Base-by-base conservation (phyloP, 2,888 invertebrate genomes). In the Drosophila eohydei region DNA sequence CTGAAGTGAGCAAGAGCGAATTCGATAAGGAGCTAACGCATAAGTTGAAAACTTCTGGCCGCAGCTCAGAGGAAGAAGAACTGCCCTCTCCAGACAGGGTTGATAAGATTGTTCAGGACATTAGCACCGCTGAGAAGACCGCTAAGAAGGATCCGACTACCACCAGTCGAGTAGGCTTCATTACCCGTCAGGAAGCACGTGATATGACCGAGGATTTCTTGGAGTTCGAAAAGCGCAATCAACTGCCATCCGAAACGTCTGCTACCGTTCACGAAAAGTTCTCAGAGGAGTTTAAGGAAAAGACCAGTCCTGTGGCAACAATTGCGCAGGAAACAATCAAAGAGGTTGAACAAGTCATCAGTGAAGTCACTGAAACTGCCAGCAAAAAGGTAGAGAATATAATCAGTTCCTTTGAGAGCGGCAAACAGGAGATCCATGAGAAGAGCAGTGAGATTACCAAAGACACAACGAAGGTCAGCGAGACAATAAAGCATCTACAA, bases 11-110 rank as follows among this genome's bases (percentile, higher is more conserved):
- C 59, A 93, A 92, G 67, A 88, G 85, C 28, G 93, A 93, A 16
- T 93, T 93, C 69, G 93, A 93, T 52, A 92, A 91, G 65, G 93
- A 93, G 67, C 60, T 93, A 50, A 92, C 92, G 21, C 92, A 92
- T 69, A 93, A 93, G 68, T 88, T 93, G 40, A 92, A 91, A 75
- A 89, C 91, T n/a, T 91, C 93, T 0, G 87, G 91, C 0, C 92
- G 86, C 51, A 85, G 91, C 77, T 87, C 90, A 0, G 90, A 91
- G 44, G 91, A 90, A 56, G 89, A 83, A 4, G 90, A 83, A 11
- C 80, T 79, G 16, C 73, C 71, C 1, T 81, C 76, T 0, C 77
- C 84, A 5, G 92, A 91, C 30, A 75, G 69, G 60, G 66, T 90
- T 16, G 90, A 86, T 43, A 86, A 86, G 40, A 86, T 86, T 50